These are phyloP conservation scores for Sceloporus undulatus DNA, from an alignment of 2,113 vertebrate genomes.

Conservation along the genomic window DNA sequence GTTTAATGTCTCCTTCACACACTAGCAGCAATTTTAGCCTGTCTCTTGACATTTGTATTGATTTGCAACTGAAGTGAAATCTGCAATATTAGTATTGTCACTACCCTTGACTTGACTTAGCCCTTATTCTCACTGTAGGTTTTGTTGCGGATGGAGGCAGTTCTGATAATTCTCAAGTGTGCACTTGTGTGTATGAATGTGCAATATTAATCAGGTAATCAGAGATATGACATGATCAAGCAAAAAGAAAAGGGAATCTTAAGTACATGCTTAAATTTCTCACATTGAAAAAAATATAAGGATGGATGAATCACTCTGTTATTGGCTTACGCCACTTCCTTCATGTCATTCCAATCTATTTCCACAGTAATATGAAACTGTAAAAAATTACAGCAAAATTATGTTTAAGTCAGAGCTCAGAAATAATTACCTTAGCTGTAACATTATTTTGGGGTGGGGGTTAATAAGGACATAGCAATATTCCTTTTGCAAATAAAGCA, in stretches of 20 bases:
- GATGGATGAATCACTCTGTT: not conserved
- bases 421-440: no score
- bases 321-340: not conserved
- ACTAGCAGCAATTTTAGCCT: slow-evolving; percentile 19
- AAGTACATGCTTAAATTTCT: not conserved
- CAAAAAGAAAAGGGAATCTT: not conserved
- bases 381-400: no score
- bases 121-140: not conserved
- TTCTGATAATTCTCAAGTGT: not conserved
- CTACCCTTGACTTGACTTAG: slow-evolving; percentile 18
- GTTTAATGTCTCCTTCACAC: slow-evolving; percentile 39
- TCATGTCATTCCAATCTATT: not conserved
- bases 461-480: no score
- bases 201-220: not conserved
- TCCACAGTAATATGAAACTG: not conserved
- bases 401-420: no score
- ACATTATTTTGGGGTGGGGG: no score
- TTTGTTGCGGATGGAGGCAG: not conserved
- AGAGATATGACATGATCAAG: not conserved
- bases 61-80: slow-evolving; percentile 36
- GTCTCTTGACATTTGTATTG: slow-evolving; percentile 4
- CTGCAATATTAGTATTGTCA: slow-evolving; percentile 14
- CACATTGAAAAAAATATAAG: not conserved
- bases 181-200: not conserved
- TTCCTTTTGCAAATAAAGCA: no score